Evolutionary conservation across 2,888 invertebrate species (phyloP).

Genomic region (Mythimna ferrago): DNA sequence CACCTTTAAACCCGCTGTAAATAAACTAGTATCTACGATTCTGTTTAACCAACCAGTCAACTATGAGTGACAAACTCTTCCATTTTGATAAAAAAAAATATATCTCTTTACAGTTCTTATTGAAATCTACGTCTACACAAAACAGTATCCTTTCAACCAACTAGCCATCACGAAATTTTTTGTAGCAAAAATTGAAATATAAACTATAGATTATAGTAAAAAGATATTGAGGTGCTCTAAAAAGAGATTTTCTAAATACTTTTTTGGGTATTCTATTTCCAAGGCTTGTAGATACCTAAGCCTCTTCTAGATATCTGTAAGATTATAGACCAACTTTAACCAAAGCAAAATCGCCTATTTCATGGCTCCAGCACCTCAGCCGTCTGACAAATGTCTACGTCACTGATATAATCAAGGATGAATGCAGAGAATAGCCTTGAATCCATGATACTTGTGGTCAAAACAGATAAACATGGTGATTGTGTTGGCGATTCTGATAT

Average conservation of each 20-base stretch:
- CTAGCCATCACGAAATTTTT: too few relatives aligned
- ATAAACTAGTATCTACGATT: too few relatives aligned
- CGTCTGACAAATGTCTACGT: conserved; percentile 67
- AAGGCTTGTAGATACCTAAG: neutral
- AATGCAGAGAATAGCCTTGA: conserved; percentile 65
- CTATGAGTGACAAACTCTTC: too few relatives aligned
- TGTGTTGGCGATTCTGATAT: conserved; percentile 66
- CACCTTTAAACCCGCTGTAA: neutral
- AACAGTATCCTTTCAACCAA: too few relatives aligned
- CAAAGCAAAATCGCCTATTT: conserved; percentile 4
- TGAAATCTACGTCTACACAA: neutral
- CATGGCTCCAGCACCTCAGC: conserved; percentile 47
- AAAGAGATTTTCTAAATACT: neutral
- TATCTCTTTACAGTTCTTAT: neutral
- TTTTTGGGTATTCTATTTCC: neutral
- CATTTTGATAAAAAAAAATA: too few relatives aligned
- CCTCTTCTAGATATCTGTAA: neutral
- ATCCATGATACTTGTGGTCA: conserved; percentile 76
- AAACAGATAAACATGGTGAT: conserved; percentile 76
- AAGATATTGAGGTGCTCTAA: neutral
- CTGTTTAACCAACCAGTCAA: too few relatives aligned
- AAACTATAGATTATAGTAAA: neutral
- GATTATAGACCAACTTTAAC: neutral
- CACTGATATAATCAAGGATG: conserved; percentile 73
- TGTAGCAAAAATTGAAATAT: neutral